Evolutionary conservation across 2,888 invertebrate genomes (phyloP).

Genomic region (Aphrophora alni): DNA sequence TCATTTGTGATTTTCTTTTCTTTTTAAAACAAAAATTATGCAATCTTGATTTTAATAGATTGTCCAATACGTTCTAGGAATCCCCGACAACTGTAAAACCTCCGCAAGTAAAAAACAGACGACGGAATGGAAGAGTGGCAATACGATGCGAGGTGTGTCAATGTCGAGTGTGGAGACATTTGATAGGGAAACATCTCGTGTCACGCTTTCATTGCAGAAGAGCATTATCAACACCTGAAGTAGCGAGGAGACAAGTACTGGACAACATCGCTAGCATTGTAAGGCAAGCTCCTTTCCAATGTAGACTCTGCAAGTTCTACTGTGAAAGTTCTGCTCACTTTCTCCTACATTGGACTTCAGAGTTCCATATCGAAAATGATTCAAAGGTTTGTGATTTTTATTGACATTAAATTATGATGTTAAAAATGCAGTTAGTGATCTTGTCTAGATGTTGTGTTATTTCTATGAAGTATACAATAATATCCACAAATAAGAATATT

Average conservation of each 20-base stretch:
- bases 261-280: slow-evolving; percentile 80
- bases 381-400: slow-evolving; percentile 52
- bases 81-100: neutral
- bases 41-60: no score
- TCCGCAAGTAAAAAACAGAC: slow-evolving; percentile 10
- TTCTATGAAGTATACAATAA: no score
- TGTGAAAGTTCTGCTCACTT: slow-evolving; percentile 77
- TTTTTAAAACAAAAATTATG: no score
- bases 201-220: slow-evolving; percentile 85
- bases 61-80: no score
- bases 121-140: slow-evolving; percentile 58
- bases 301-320: slow-evolving; percentile 83
- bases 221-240: slow-evolving; percentile 65
- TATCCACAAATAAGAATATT: no score
- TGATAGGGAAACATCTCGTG: slow-evolving; percentile 85
- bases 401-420: no score
- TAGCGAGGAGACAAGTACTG: slow-evolving; percentile 70
- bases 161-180: slow-evolving; percentile 68
- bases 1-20: no score
- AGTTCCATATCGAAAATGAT: slow-evolving; percentile 64
- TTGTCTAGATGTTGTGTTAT: no score
- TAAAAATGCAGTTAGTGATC: no score
- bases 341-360: slow-evolving; percentile 75
- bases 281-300: slow-evolving; percentile 84
- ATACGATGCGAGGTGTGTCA: slow-evolving; percentile 76